Evolutionary conservation across 1,140 invertebrate genomes (phyloP).

Genomic region (Globodera ellingtonae): DNA sequence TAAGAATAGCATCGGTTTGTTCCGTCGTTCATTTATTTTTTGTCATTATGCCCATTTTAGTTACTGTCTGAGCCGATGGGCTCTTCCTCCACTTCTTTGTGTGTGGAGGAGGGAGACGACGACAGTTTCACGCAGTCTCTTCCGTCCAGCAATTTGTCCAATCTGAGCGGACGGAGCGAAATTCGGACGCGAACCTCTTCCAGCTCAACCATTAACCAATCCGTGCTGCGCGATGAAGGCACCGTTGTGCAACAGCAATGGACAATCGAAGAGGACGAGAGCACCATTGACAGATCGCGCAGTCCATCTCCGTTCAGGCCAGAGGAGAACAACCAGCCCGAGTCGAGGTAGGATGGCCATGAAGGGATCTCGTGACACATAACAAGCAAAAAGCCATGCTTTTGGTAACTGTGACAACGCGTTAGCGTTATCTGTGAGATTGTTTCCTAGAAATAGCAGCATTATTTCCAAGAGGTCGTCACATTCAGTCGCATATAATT

Average conservation of each 20-base stretch:
- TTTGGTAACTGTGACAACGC: too few relatives aligned
- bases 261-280: neutral
- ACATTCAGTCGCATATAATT: too few relatives aligned
- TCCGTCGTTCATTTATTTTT: neutral
- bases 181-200: neutral
- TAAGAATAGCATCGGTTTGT: constrained; percentile 2
- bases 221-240: neutral
- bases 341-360: too few relatives aligned
- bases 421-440: neutral
- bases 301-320: neutral
- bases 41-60: neutral
- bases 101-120: neutral
- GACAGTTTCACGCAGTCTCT: neutral
- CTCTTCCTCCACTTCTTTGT: neutral
- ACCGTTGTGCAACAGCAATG: neutral
- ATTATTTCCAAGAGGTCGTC: too few relatives aligned
- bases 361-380: too few relatives aligned
- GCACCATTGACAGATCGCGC: neutral
- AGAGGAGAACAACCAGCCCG: neutral
- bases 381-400: too few relatives aligned
- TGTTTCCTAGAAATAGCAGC: neutral
- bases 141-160: constrained; percentile 10
- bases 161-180: neutral
- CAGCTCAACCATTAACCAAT: neutral
- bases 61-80: neutral